These are phyloP conservation scores for Cephus pygmeus DNA, from an alignment of 2,888 invertebrate species.

Conservation along the genomic window DNA sequence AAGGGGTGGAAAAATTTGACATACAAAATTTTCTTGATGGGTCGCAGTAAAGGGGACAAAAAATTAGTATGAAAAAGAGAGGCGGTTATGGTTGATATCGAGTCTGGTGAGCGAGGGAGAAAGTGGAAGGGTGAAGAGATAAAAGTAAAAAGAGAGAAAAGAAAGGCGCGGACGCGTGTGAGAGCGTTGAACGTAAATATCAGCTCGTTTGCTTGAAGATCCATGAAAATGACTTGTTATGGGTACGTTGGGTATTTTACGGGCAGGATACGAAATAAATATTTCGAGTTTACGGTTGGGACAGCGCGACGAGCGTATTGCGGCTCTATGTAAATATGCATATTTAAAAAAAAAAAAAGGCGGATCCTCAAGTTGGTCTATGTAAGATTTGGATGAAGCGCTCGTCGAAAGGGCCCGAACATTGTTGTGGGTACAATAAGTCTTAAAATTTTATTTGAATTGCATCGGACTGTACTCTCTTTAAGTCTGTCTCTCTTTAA, in stretches of 20 bases:
- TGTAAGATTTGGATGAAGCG: conserved; percentile 16
- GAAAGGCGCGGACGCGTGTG: conserved; percentile 25
- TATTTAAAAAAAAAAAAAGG: conserved; percentile 40
- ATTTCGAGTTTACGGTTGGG: conserved; percentile 50
- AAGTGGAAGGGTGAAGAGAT: neutral
- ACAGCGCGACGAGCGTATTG: neutral
- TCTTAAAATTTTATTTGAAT: neutral
- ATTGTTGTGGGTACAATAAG: neutral
- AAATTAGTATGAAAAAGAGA: neutral
- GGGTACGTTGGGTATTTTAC: conserved; percentile 48
- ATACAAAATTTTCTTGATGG: neutral
- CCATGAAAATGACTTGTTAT: conserved; percentile 56
- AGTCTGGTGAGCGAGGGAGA: neutral
- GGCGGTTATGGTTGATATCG: neutral
- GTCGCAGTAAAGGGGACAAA: neutral
- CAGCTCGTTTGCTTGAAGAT: conserved; percentile 48
- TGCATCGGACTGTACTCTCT: neutral
- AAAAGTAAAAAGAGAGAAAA: neutral
- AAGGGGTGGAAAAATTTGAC: neutral
- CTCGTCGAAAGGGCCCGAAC: neutral
- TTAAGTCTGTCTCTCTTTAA: neutral
- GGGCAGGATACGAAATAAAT: conserved; percentile 50
- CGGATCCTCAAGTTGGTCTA: conserved; percentile 17
- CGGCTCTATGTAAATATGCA: conserved; percentile 21
- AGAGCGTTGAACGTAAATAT: conserved; percentile 51